Evolutionary conservation across 2,888 invertebrate genomes (phyloP), one percentile per base, ranked within the genome.

Genomic region (Coelinius sp.): DNA sequence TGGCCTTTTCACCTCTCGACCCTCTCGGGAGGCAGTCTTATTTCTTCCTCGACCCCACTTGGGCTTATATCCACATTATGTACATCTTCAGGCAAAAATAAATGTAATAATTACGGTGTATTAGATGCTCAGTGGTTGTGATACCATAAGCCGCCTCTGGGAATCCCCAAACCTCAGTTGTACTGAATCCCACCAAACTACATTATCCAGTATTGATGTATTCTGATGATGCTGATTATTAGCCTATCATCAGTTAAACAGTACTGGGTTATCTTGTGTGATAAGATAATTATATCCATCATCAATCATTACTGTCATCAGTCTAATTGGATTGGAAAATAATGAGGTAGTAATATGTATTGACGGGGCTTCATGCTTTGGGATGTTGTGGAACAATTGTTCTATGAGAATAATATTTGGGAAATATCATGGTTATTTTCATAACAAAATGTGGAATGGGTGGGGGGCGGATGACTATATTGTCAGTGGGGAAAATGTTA

Each of bases 1-100:
- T 77, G 77, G 77, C 74, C 77, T 77, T 77, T 77, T 77, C 77
- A 77, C 76, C 77, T 76, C 73, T 68, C 75, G 75, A 77, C 74
- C 73, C 74, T 75, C 67, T 38, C 1, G 27, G n/a, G 63, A 38
- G 41, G 17, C 38, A 20, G 41, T 63, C 41, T 49, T 52, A 38
- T 67, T 62, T 73, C 59, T 64, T 73, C 38, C 52, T 62, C 65
- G 49, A 63, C 52, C 56, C 53, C 17, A 65, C 46, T 49, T 41
- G 27, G 20, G 44, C 31, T 53, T 46, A 31, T 65, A 56, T 66
- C 20, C 65, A 63, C 25, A 27, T 62, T 44, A 56, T 67, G 35
- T 65, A 59, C 25, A 20, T 24, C 35, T 67, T 22, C 17, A 22
- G 59, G 66, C 44, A 44, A 62, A 71, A 71, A 71, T 62, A 62